Evolutionary conservation across 2,113 vertebrate species (phyloP).

Genomic region (Hoplias malabaricus): DNA sequence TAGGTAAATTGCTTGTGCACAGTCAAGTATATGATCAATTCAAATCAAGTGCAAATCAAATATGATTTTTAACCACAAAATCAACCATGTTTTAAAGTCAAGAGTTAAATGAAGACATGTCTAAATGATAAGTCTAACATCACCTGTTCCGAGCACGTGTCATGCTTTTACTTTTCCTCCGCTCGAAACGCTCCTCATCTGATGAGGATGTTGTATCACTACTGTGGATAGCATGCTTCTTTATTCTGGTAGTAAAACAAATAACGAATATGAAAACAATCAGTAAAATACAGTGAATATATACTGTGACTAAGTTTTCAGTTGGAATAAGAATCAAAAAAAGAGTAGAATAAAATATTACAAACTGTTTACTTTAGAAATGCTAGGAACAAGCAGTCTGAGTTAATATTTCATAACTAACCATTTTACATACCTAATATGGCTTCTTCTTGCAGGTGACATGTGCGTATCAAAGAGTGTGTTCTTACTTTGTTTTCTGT

Average conservation of each 20-base stretch:
- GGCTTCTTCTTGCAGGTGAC: conserved; percentile 98
- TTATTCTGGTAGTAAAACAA: conserved; percentile 78
- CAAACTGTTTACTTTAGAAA: not conserved
- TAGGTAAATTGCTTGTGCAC: not conserved
- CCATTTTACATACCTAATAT: conserved; percentile 84
- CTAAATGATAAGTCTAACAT: not conserved
- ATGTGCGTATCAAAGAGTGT: conserved; percentile 95
- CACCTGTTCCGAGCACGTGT: conserved; percentile 94
- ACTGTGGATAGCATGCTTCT: conserved; percentile 98
- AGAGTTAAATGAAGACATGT: no score
- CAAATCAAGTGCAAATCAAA: no score
- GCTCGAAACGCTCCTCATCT: conserved; percentile 97
- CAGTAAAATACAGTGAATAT: not conserved
- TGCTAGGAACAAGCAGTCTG: not conserved
- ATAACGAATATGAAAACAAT: not conserved
- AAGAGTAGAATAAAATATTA: no score
- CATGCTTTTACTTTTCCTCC: conserved; percentile 98
- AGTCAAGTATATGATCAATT: no score
- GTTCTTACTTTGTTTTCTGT: conserved; percentile 93
- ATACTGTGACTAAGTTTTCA: not conserved
- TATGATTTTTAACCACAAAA: not conserved
- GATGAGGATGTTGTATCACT: conserved; percentile 96
- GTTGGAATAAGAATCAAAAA: not conserved
- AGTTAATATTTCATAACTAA: not conserved
- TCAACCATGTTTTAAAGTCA: not conserved